Evolutionary conservation across 2,113 vertebrate genomes (phyloP), one percentile per base, ranked within the genome.

Genomic region (Colinus virginianus): DNA sequence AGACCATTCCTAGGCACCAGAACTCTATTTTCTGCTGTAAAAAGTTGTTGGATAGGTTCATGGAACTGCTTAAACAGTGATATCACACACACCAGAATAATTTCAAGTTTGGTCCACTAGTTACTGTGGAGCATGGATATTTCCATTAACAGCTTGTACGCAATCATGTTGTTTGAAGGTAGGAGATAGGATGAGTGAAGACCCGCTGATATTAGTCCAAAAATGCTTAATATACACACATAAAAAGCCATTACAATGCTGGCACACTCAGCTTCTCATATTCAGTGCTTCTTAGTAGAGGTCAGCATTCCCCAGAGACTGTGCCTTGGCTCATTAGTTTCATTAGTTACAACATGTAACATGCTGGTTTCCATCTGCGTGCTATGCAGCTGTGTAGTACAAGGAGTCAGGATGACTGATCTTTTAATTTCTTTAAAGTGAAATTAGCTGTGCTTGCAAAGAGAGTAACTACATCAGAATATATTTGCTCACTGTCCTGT

Each of bases 31-130:
- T 48, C 34, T 64, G 25, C 12, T 26, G 70, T 36, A 11, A 67
- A 26, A 87, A 58, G 8, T 46, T 56, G 17, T n/a, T 69, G 38
- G 13, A 67, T 85, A 72, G 4, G 6, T 12, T 40, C 9, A 32
- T 38, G 36, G 42, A 88, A n/a, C 5, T 19, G 7, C 26, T 72
- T 66, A 66, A 69, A 8, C 10, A 36, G 6, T 0, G 0, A 1
- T 66, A 53, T 66, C 38, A 3, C 4, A 7, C 56, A 62, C 16
- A 72, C 22, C 68, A 51, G 20, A 72, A 48, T 25, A 26, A 30
- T 30, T 6, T 40, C n/a, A 77, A 43, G 25, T 15, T 22, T 17
- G 30, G 8, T 26, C 30, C 12, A 13, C 40, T 83, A 21, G 32
- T 56, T 71, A 55, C 18, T 0, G 1, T 11, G 28, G 63, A 48